Conservation (phyloP, 2,113 vertebrate genomes). For the Picathartes gymnocephalus region DNA sequence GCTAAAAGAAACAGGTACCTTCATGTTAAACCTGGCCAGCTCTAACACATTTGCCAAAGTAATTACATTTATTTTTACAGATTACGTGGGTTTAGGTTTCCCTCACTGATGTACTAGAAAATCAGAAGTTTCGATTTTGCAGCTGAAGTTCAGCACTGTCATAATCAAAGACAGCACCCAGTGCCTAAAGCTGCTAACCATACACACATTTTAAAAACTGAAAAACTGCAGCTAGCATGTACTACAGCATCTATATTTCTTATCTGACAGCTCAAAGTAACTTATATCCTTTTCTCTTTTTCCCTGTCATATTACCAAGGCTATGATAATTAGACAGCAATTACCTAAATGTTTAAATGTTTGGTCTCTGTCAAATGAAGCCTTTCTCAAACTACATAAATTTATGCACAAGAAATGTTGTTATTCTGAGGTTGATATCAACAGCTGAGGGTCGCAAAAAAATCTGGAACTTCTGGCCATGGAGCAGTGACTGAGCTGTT, state of each 20-base stretch:
- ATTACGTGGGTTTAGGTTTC: slow-evolving; percentile 47
- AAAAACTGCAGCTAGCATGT: background rate
- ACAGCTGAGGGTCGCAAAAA: background rate
- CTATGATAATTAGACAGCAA: background rate
- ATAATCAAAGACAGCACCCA: slow-evolving; percentile 42
- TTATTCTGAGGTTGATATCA: background rate
- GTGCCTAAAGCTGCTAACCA: slow-evolving; percentile 1
- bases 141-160: slow-evolving; percentile 10
- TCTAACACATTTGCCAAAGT: slow-evolving; percentile 53
- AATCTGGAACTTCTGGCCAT: background rate
- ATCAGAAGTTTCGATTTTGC: slow-evolving; percentile 23
- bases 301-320: background rate
- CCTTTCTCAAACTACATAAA: background rate
- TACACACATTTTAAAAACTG: background rate
- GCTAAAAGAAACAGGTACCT: slow-evolving; percentile 26
- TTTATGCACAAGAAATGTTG: background rate
- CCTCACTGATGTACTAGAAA: slow-evolving; percentile 17
- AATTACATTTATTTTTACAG: slow-evolving; percentile 60
- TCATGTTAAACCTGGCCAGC: slow-evolving; percentile 14
- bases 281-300: background rate
- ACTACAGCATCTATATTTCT: background rate
- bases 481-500: background rate
- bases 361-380: background rate
- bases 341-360: background rate
- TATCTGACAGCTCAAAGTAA: background rate